Conservation (phyloP, 2,113 vertebrate genomes). For the Xenotilapia flavipinnis region DNA sequence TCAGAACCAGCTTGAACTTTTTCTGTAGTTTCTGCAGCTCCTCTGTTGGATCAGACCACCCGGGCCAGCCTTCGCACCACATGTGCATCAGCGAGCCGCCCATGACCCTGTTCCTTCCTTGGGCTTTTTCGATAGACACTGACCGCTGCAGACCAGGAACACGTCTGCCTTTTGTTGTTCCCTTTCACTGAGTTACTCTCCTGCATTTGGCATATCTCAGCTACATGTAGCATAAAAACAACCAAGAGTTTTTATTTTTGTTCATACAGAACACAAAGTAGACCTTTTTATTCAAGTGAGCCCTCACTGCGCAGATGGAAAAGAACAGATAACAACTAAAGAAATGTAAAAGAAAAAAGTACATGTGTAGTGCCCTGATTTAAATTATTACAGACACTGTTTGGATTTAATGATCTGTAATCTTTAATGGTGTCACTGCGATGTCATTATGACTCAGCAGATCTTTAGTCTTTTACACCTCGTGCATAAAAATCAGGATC, state of each 20-base stretch:
- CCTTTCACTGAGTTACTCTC: background rate
- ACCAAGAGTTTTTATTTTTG: background rate
- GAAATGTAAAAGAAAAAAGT: background rate
- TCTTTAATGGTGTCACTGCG: background rate
- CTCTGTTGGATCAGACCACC: background rate
- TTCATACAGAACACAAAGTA: too few species aligned
- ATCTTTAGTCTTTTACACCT: background rate
- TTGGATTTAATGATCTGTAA: background rate
- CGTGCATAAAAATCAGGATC: background rate
- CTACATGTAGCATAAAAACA: background rate
- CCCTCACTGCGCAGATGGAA: background rate
- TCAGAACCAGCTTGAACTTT: background rate
- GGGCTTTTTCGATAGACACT: background rate
- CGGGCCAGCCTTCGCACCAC: background rate
- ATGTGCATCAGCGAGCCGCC: background rate
- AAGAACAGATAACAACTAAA: background rate
- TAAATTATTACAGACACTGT: background rate
- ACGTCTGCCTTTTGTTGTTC: background rate
- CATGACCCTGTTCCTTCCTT: background rate
- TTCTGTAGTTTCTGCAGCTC: background rate
- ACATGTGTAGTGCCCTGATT: background rate
- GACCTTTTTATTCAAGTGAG: background rate
- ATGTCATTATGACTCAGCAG: background rate
- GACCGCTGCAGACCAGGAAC: background rate
- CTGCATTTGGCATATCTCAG: background rate